Base-by-base conservation (phyloP, 2,113 vertebrate genomes). In the Fregetta grallaria region DNA sequence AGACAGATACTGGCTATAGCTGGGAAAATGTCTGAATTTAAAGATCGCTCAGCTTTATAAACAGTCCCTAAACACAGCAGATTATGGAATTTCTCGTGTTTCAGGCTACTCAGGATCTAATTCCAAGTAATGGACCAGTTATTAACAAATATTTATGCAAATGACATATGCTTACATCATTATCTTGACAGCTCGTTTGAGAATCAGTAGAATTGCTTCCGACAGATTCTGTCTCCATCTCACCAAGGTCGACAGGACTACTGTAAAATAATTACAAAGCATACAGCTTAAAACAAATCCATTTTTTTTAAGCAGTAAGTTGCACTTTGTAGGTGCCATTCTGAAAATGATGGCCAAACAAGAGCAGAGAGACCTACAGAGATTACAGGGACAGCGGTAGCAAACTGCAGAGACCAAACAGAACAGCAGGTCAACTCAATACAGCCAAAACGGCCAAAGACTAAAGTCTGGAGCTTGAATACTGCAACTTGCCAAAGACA, bases 151-250 rank as follows among this genome's bases (percentile, higher is more conserved):
- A 90, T 17, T 78, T 56, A 62, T 30, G 36, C 29, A 87, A 74
- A 44, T 40, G 13, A 71, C 30, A n/a, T 65, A 72, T 45, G 77
- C 97, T 98, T 83, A 98, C 98, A n/a, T 93, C 92, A 55, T 95
- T 96, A 22, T 97, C 97, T 67, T 97, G 98, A 59, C 95, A 97
- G 82, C 96, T 97, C 0, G 73, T 86, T 55, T 96, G 98, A 62
- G 98, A 97, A 71, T 98, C 98, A 3, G 97, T 91, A 58, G 98
- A 97, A 79, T 94, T 97, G 74, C 98, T 98, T 65, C 97, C 98
- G 5, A 98, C 96, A 40, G 98, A 98, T 66, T 99, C 99, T 3
- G 98, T 98, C 96, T 99, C 99, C 99, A 99, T 99, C 47, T 99
- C 99, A 34, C 98, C 98, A 8, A 99, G 97, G 84, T 98, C 98